Evolutionary conservation across 2,113 vertebrate species (phyloP).

Genomic region (Arvicanthis niloticus): DNA sequence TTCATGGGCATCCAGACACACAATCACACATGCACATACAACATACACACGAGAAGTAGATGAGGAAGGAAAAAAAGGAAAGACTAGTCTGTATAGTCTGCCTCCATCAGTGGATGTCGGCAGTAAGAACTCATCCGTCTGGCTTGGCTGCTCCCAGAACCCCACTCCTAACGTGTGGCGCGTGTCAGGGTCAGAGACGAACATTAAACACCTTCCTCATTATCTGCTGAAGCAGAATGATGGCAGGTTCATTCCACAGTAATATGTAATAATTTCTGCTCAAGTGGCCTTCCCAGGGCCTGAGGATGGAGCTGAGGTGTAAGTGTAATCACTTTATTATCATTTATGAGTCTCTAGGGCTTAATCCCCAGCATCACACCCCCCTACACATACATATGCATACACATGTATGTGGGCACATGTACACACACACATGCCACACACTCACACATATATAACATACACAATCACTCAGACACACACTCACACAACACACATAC

Average conservation of each 20-base stretch:
- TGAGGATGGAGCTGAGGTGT: neutral
- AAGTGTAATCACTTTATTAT: neutral
- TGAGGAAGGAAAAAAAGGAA: constrained; percentile 17
- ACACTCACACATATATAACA: neutral
- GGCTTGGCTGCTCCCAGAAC: constrained; percentile 24
- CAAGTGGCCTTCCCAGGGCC: neutral
- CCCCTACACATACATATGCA: neutral
- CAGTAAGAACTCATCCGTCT: neutral
- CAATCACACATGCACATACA: neutral
- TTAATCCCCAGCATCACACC: neutral
- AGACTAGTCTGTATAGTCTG: neutral
- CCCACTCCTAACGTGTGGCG: neutral
- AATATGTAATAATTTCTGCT: neutral
- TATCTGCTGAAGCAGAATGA: neutral
- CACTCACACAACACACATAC: neutral
- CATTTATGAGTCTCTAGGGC: neutral
- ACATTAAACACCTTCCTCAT: neutral
- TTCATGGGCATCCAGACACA: neutral
- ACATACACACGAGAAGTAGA: neutral
- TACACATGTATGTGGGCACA: neutral
- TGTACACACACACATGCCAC: neutral
- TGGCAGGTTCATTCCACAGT: neutral
- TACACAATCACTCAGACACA: neutral
- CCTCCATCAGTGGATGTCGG: neutral
- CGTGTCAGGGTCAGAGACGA: neutral